phyloP scores from a whole-genome alignment of 2,797 vertebrate species.

The Chelidonichthys spinosus region DNA sequence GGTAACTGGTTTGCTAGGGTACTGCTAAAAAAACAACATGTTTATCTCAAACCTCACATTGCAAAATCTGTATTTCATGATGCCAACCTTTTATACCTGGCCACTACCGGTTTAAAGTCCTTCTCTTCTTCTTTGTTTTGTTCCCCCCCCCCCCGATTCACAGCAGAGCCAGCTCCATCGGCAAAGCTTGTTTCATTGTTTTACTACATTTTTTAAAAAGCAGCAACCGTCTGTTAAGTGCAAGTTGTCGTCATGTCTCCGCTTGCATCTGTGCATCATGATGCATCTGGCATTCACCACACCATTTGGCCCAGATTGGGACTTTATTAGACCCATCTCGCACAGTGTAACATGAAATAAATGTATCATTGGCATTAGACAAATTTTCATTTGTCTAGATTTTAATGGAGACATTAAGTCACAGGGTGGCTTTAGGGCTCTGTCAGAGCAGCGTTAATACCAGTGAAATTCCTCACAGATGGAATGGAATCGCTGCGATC shows the following conservation, averaged over 20 bases:
- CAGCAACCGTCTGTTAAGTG: background rate
- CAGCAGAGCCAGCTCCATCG: background rate
- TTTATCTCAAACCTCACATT: background rate
- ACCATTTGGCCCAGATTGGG: background rate
- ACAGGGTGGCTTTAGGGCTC: background rate
- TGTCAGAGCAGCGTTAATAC: background rate
- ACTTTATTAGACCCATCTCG: background rate
- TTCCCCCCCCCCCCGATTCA: background rate
- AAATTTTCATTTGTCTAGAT: background rate
- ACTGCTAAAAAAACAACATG: background rate
- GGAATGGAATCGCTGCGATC: background rate
- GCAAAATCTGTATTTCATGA: background rate
- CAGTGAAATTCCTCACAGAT: background rate
- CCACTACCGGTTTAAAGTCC: background rate
- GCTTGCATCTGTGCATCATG: background rate
- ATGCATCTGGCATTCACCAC: constrained; percentile 5
- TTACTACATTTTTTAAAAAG: background rate
- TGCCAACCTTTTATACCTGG: background rate
- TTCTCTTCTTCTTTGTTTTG: background rate
- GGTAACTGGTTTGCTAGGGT: background rate
- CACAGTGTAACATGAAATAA: background rate
- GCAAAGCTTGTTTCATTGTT: background rate
- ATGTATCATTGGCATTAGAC: background rate
- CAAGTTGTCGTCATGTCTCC: constrained; percentile 12
- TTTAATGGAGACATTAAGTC: constrained; percentile 1